Evolutionary conservation across 2,113 vertebrate genomes (phyloP), one percentile per base, ranked within the genome.

Genomic region (Myiagra hebetior): DNA sequence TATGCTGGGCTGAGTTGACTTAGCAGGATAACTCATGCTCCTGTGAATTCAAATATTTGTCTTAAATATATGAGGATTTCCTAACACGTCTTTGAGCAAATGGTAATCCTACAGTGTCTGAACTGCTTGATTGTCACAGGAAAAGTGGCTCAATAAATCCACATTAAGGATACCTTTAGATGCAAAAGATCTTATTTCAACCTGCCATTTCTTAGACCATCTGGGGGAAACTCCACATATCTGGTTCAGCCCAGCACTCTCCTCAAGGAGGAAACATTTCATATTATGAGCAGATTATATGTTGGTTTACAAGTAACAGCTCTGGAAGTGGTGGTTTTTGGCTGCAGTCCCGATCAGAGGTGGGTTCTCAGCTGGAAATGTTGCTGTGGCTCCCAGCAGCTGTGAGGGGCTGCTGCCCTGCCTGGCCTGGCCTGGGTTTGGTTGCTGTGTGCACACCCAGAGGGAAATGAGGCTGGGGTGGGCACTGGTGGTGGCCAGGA

Each of bases 111-210:
- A 14, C 59, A 39, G 26, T 42, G 76, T 21, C 75, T 4, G 42
- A 79, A 72, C 35, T 30, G 49, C n/a, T 46, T 39, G 31, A 30
- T 87, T 89, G 76, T 87, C 70, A 41, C 70, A 82, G 84, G 64
- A 89, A 87, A 72, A 15, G 17, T 1, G 46, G 46, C 70, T 94
- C 89, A 82, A 85, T 91, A 89, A 96, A 94, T 65, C 81, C 47
- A 76, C 53, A 64, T 70, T 47, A 85, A 62, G 23, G 37, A 39
- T 17, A 73, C 42, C 39, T 91, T 79, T 53, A 65, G 47, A 70
- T 70, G 55, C 59, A 93, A 56, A 89, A 18, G 13, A 6, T 47
- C 5, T 62, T 27, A 76, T 50, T 55, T 73, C 75, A 77, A 31
- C n/a, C 41, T 85, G 28, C 16, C 26, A 8, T 65, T 91, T 75